Evolutionary conservation across 2,888 invertebrate genomes (phyloP).

Genomic region (Scaptomyza flava): DNA sequence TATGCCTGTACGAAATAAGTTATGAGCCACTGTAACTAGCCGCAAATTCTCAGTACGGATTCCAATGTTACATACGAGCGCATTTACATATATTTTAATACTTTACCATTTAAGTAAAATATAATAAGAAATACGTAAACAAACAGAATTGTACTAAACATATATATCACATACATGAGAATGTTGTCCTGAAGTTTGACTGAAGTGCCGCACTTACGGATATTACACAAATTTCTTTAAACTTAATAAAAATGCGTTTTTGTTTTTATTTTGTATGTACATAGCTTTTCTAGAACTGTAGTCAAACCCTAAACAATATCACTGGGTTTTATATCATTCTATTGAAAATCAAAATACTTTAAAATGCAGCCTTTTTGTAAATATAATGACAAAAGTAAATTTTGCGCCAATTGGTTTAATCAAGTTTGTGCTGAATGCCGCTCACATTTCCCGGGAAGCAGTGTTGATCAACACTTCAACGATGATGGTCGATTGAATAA

Average conservation of each 20-base stretch:
- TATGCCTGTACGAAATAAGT: too few relatives aligned
- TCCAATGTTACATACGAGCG: slow-evolving; percentile 45
- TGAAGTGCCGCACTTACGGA: slow-evolving; percentile 25
- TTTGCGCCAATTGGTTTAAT: slow-evolving; percentile 43
- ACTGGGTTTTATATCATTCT: slow-evolving; percentile 11
- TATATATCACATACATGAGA: slow-evolving; percentile 18
- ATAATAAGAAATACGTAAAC: slow-evolving; percentile 29
- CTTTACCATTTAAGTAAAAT: slow-evolving; percentile 18
- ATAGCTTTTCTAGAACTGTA: too few relatives aligned
- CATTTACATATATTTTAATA: slow-evolving; percentile 46
- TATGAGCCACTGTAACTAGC: slow-evolving; percentile 19
- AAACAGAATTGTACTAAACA: slow-evolving; percentile 45
- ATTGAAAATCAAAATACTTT: background rate
- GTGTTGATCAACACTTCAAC: background rate
- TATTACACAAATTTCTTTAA: slow-evolving; percentile 40
- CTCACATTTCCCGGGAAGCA: slow-evolving; percentile 19
- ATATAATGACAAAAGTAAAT: slow-evolving; percentile 38
- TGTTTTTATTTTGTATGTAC: background rate
- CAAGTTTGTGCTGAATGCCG: slow-evolving; percentile 41
- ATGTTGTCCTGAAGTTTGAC: slow-evolving; percentile 23
- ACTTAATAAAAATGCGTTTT: slow-evolving; percentile 17
- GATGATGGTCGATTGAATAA: background rate
- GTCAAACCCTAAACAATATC: background rate
- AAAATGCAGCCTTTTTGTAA: slow-evolving; percentile 31
- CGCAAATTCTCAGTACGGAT: slow-evolving; percentile 57